Conservation (phyloP, 2,113 vertebrate species). For the Mohoua ochrocephala region DNA sequence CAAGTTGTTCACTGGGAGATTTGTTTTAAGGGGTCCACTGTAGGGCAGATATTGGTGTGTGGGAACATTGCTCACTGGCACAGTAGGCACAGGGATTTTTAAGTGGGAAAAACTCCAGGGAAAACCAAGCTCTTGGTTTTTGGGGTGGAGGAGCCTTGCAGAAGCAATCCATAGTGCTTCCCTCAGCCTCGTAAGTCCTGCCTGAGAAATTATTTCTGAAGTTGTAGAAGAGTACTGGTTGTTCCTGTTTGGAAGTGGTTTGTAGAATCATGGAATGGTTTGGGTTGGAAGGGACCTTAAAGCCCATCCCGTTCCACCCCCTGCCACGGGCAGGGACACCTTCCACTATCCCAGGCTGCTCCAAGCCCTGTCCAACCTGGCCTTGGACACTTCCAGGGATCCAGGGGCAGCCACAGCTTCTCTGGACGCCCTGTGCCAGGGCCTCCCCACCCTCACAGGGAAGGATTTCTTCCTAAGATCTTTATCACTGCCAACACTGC, state of each 20-base stretch:
- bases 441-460: neutral
- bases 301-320: accelerated
- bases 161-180: neutral
- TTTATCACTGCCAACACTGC: neutral
- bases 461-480: neutral
- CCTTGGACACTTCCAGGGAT: neutral
- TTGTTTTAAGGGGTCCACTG: constrained; percentile 57
- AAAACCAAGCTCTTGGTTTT: neutral
- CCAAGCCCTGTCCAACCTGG: accelerated
- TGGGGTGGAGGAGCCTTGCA: neutral
- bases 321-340: neutral
- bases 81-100: neutral
- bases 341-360: accelerated
- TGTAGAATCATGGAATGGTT: neutral
- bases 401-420: neutral
- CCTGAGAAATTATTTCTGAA: neutral
- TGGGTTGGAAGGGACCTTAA: neutral
- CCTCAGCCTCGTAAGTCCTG: neutral
- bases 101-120: neutral
- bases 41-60: constrained; percentile 49
- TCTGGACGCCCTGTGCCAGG: neutral
- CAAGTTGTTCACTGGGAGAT: constrained; percentile 75
- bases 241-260: neutral
- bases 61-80: constrained; percentile 7
- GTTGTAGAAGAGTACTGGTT: neutral